Conservation (phyloP, 2,113 vertebrate genomes). For the Pao palembangensis region DNA sequence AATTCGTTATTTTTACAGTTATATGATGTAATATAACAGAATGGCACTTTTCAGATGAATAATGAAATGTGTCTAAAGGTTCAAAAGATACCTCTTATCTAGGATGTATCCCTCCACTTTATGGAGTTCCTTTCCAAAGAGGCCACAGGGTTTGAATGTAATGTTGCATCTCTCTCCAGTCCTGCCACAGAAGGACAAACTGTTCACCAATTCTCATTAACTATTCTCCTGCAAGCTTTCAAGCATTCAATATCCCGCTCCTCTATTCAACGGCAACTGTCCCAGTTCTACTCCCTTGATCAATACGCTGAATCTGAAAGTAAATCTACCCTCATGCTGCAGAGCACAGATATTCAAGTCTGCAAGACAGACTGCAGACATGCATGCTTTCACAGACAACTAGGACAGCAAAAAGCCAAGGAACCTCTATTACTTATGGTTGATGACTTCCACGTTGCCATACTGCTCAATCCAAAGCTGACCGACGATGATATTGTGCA, state of each 20-base stretch:
- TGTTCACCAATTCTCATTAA: slow-evolving; percentile 40
- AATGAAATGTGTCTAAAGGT: neutral
- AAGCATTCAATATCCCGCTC: slow-evolving; percentile 49
- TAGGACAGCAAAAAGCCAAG: neutral
- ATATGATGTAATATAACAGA: neutral
- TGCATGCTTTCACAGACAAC: neutral
- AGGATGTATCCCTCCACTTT: slow-evolving; percentile 98
- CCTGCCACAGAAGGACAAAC: slow-evolving; percentile 72
- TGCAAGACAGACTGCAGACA: neutral
- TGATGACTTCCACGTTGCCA: slow-evolving; percentile 92
- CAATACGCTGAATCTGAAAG: slow-evolving; percentile 46
- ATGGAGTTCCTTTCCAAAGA: slow-evolving; percentile 97
- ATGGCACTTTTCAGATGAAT: neutral
- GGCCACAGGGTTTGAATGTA: slow-evolving; percentile 92
- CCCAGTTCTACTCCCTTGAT: slow-evolving; percentile 54
- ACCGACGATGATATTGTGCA: slow-evolving; percentile 97
- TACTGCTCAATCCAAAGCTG: slow-evolving; percentile 99
- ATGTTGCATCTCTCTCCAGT: slow-evolving; percentile 92
- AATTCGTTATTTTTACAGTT: no score
- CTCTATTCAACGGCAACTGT: slow-evolving; percentile 33
- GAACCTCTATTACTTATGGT: slow-evolving; percentile 85
- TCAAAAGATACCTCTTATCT: slow-evolving; percentile 86
- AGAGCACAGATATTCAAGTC: slow-evolving; percentile 5
- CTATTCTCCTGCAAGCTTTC: slow-evolving; percentile 32
- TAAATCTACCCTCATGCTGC: slow-evolving; percentile 15